Percentiles rank a stretch among this genome's conserved stretches.
These are phyloP conservation scores for Carettochelys insculpta DNA, from an alignment of 2,113 vertebrate genomes.

Conservation along the genomic window DNA sequence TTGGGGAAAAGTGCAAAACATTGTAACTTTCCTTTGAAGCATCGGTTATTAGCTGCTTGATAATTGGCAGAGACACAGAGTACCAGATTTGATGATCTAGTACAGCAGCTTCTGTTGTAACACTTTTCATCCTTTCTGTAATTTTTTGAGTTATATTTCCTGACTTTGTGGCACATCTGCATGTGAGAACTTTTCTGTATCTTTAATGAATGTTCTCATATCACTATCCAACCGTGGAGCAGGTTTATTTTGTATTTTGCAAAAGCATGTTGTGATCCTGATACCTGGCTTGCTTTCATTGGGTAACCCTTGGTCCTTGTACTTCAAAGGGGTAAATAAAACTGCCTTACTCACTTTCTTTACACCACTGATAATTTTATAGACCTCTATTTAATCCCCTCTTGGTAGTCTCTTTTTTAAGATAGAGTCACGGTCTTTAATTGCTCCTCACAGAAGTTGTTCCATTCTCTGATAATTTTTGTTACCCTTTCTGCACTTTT, in stretches of 20 bases:
- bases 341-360: background rate
- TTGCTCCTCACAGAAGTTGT: background rate
- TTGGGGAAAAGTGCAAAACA: background rate
- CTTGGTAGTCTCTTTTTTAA: background rate
- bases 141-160: background rate
- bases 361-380: background rate
- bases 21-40: background rate
- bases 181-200: background rate
- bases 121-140: background rate
- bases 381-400: background rate
- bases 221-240: background rate
- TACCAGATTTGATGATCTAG: background rate
- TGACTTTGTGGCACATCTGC: background rate
- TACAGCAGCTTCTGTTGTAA: background rate
- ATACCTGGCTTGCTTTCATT: background rate
- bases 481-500: background rate
- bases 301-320: background rate
- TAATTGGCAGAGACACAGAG: accelerated
- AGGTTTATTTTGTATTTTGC: background rate
- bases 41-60: background rate
- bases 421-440: background rate
- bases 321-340: background rate
- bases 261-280: background rate
- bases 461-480: background rate
- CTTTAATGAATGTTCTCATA: background rate